Base-by-base conservation (phyloP, 2,797 vertebrate genomes). In the Phataginus tetradactyla region DNA sequence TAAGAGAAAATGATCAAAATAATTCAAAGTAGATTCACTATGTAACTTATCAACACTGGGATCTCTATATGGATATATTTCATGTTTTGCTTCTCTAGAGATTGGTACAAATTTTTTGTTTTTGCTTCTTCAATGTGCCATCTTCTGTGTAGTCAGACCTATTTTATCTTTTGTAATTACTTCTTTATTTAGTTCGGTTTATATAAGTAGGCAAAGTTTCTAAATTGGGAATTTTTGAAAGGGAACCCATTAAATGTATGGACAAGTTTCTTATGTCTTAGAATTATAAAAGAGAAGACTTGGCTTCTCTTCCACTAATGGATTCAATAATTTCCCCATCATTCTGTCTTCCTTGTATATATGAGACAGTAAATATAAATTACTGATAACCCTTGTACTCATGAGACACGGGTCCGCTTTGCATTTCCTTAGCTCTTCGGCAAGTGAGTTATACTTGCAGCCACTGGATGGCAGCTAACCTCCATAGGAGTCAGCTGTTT, bases 391-490 rank as follows among this genome's bases (percentile, higher is more conserved):
- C 6, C 23, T 23, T 2, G 5, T 34, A 0, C n/a, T 75, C 32
- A 0, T 0, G 49, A 75, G 61, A 27, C 25, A 0, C 0, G 39
- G 59, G 10, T n/a, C 53, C 0, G 1, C 17, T 32, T 14, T 14
- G 14, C 6, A 1, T n/a, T 75, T 80, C 18, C 12, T 61, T 45
- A 4, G 14, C 25, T 29, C 25, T 49, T 12, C 0, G 23, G 42
- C 18, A 2, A 1, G 74, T 3, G 1, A 53, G 84, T 96, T 77
- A 11, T 0, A 39, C 21, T 96, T 95, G 71, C 51, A 34, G 69
- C 98, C 98, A 66, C 98, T 98, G 95, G 98, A 95, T 98, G 98
- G 98, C 97, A 98, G 97, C 95, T 91, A 57, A 95, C 72, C 61
- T 80, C 98, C 88, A 7, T 6, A 63, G 64, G 91, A 64, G 37